These are phyloP conservation scores for Spea bombifrons DNA, from an alignment of 2,113 vertebrate genomes.

Conservation along the genomic window DNA sequence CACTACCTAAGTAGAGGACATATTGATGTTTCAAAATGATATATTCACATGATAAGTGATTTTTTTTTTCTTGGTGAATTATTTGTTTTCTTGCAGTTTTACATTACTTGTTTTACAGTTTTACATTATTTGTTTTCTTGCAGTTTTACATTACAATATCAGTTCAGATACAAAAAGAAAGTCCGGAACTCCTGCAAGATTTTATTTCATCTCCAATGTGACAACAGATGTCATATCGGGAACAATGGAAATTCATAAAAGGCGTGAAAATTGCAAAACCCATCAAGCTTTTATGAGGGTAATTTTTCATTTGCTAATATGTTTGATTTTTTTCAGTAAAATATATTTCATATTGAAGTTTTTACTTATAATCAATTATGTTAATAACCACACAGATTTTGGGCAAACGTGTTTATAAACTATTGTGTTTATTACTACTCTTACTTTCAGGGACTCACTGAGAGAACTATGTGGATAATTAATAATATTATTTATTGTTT, in stretches of 20 bases:
- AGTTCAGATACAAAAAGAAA: slow-evolving; percentile 82
- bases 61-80: not conserved
- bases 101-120: not conserved
- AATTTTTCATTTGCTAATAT: slow-evolving; percentile 46
- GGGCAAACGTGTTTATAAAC: too few relatives aligned
- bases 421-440: too few relatives aligned
- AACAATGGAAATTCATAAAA: slow-evolving; percentile 61
- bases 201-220: slow-evolving; percentile 85
- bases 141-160: slow-evolving; percentile 87
- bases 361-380: too few relatives aligned
- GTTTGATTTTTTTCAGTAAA: too few relatives aligned
- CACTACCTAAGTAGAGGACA: too few relatives aligned
- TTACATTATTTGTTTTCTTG: slow-evolving; percentile 40
- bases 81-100: not conserved
- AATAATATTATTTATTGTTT: too few relatives aligned
- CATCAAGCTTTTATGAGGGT: slow-evolving; percentile 86
- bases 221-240: slow-evolving; percentile 75
- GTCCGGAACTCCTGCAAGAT: slow-evolving; percentile 75
- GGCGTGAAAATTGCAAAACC: slow-evolving; percentile 62
- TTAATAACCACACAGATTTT: too few relatives aligned
- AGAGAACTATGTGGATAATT: too few relatives aligned
- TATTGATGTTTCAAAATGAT: too few relatives aligned
- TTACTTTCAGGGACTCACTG: too few relatives aligned
- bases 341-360: too few relatives aligned
- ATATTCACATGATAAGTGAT: too few relatives aligned